Evolutionary conservation across 30 jellyfish, hydroid and myxozoan species (phyloP), one percentile per base, ranked within the genome.

Genomic region (Phacellophora camtschatica): DNA sequence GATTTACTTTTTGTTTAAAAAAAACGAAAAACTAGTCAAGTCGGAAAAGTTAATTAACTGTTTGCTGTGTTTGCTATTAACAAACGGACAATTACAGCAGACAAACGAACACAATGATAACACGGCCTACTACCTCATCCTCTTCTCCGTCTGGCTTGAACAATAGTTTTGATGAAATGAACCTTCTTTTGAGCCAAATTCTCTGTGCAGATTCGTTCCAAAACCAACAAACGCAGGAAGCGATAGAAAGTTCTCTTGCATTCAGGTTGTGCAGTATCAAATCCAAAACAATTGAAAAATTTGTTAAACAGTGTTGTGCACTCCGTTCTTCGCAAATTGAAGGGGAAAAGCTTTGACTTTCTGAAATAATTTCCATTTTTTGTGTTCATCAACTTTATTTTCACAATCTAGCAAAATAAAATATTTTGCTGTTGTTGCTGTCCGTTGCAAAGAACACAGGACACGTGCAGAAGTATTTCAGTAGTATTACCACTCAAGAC

Each of bases 211-310:
- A 39, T 3, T 33, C 67, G 64, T 78, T 25, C 90, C 90, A 78
- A 63, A 78, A 61, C 73, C 82, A 78, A 41, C 90, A 78, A 62
- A 78, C 90, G 64, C 82, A 43, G 7, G 90, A 45, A 10, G 90
- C 90, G 2, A 67, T 41, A 16, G 63, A 20, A 22, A 78, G 81
- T 10, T 78, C 74, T 48, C 64, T 78, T 16, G 75, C 73, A 61
- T 28, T 78, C 66, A 78, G 19, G 36, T 61, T 36, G 43, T 16
- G n/a, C 20, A 78, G 68, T 0, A 78, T 25, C 1, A 35, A 59
- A 32, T 78, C 90, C 46, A 78, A 10, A 49, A 78, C 70, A 1
- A 82, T 78, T 19, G 82, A 39, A 20, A 29, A 35, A 37, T 78
- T 49, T 19, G 81, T 45, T 50, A 78, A 48, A 53, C 90, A 78